These are phyloP conservation scores for Strongylocentrotus purpuratus DNA, from an alignment of 35 echinoderm and acorn worm genomes.

Conservation along the genomic window DNA sequence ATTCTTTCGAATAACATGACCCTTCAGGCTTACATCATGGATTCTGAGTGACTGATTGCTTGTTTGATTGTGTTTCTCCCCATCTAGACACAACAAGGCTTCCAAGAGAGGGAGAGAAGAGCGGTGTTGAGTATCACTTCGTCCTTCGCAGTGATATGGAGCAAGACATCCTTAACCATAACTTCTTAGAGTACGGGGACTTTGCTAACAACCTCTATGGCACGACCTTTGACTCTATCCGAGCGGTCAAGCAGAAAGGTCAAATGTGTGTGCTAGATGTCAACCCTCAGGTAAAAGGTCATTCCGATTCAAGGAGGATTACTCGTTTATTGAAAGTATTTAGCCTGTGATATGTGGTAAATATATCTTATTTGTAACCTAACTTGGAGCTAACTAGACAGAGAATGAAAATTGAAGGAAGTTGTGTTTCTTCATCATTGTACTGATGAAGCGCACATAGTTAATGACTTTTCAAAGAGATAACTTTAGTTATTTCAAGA, in stretches of 20 bases:
- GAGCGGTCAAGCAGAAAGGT: conserved; percentile 59
- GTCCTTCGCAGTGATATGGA: conserved; percentile 64
- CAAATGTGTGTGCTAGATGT: conserved; percentile 96
- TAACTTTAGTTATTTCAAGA: no score
- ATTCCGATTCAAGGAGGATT: background rate
- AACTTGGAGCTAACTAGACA: no score
- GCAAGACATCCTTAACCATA: conserved; percentile 74
- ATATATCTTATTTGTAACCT: no score
- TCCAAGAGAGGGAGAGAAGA: conserved; percentile 79
- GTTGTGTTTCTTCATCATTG: no score
- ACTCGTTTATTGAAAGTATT: background rate
- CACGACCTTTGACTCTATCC: conserved; percentile 82
- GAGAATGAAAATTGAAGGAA: no score
- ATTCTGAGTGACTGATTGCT: no score
- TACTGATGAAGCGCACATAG: no score
- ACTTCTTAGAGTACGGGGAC: conserved; percentile 90
- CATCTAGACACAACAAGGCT: conserved; percentile 80
- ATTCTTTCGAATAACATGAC: no score
- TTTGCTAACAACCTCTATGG: conserved; percentile 88
- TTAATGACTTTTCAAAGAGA: no score
- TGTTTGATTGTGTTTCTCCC: no score
- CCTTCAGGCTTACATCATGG: no score
- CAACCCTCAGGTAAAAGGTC: conserved; percentile 82
- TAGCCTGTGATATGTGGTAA: background rate
- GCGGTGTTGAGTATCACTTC: conserved; percentile 81